These are phyloP conservation scores for Anolis sagrei DNA, from an alignment of 2,113 vertebrate species.

Conservation along the genomic window DNA sequence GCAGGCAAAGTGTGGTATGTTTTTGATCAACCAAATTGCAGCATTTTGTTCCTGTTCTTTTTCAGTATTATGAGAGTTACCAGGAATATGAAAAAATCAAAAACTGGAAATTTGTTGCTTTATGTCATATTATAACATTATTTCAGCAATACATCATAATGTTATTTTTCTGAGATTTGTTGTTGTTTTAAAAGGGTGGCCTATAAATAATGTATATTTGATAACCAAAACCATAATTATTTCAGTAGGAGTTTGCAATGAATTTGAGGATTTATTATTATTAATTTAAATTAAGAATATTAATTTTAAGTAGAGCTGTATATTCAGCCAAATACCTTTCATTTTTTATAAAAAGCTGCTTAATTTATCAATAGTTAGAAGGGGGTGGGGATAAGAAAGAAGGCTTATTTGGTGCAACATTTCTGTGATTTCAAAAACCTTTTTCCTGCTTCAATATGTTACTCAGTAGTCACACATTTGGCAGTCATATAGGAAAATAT, in stretches of 20 bases:
- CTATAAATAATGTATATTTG: neutral
- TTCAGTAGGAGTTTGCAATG: conserved; percentile 53
- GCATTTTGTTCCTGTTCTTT: conserved; percentile 27
- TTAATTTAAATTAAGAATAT: conserved; percentile 6
- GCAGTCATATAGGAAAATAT: conserved; percentile 45
- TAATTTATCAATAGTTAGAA: conserved; percentile 7
- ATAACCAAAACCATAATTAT: conserved; percentile 8
- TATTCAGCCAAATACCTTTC: conserved; percentile 61
- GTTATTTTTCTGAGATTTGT: conserved; percentile 17
- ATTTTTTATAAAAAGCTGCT: conserved; percentile 58
- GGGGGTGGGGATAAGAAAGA: neutral
- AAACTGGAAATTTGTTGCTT: conserved; percentile 40
- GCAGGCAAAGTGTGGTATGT: conserved; percentile 4
- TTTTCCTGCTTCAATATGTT: conserved; percentile 15
- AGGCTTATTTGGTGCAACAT: conserved; percentile 29
- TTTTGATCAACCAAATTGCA: neutral
- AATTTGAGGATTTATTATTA: conserved; percentile 66
- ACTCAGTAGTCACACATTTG: conserved; percentile 33
- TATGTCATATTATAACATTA: conserved; percentile 55
- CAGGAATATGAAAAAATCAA: conserved; percentile 31
- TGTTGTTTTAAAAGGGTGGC: neutral
- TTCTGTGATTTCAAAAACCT: conserved; percentile 26
- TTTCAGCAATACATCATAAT: conserved; percentile 56
- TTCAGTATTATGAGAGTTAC: conserved; percentile 28
- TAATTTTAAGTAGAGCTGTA: conserved; percentile 64